These are phyloP conservation scores for Andrena chrysosceles DNA, from an alignment of 2,888 invertebrate genomes.

Conservation along the genomic window DNA sequence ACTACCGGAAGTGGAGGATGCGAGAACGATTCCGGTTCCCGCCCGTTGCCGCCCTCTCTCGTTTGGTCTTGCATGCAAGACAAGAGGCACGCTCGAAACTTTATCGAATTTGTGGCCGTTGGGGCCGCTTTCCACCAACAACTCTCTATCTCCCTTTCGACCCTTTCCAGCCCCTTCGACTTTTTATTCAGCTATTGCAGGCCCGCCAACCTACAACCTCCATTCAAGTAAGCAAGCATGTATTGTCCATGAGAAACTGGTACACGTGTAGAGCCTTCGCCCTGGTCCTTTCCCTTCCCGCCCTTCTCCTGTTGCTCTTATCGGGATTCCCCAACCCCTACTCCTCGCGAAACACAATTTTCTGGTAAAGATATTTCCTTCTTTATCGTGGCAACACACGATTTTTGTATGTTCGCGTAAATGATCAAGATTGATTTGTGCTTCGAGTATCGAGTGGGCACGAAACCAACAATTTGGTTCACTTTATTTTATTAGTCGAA, in stretches of 20 bases:
- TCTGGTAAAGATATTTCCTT: neutral
- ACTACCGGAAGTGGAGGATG: constrained; percentile 77
- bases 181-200: constrained; percentile 76
- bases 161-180: constrained; percentile 69
- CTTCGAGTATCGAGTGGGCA: neutral
- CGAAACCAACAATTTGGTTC: neutral
- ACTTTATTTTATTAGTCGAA: neutral
- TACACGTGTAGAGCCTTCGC: constrained; percentile 50
- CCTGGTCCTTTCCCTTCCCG: neutral
- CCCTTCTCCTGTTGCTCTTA: neutral
- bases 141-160: constrained; percentile 73
- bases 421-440: neutral
- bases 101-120: constrained; percentile 83
- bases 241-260: constrained; percentile 33
- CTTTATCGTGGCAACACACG: neutral
- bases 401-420: neutral
- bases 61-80: constrained; percentile 44
- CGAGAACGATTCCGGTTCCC: constrained; percentile 69
- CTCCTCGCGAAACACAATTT: neutral
- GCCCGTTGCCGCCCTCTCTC: constrained; percentile 26
- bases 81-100: constrained; percentile 75
- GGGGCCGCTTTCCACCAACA: constrained; percentile 80
- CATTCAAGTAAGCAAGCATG: constrained; percentile 22
- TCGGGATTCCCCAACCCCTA: neutral
- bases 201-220: constrained; percentile 58